These are phyloP conservation scores for Eristalis intricaria DNA, from an alignment of 2,888 invertebrate genomes.

Conservation along the genomic window DNA sequence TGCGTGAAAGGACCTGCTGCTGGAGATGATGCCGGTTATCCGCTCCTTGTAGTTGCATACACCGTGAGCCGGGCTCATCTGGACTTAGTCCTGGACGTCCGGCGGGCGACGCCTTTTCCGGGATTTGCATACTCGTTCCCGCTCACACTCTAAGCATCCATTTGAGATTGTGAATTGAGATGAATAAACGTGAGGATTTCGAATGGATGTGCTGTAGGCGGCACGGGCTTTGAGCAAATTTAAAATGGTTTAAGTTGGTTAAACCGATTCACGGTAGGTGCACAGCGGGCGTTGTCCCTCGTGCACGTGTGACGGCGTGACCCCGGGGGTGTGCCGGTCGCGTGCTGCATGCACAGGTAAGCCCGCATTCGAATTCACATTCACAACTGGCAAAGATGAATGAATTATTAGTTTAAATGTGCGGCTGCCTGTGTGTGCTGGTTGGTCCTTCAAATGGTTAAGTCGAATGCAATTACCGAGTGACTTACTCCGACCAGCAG, in stretches of 20 bases:
- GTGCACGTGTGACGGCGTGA: conserved; percentile 13
- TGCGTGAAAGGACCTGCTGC: neutral
- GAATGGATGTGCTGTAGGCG: conserved; percentile 17
- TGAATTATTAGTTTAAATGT: conserved; percentile 18
- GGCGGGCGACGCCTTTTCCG: neutral
- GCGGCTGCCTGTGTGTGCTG: neutral
- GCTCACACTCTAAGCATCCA: neutral
- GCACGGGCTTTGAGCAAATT: conserved; percentile 25
- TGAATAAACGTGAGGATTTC: conserved; percentile 10
- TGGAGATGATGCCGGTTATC: conserved; percentile 13
- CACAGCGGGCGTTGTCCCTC: neutral
- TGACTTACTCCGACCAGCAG: conserved; percentile 39
- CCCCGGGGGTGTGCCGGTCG: conserved; percentile 24
- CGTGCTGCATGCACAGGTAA: conserved; percentile 47
- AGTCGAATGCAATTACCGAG: conserved; percentile 27
- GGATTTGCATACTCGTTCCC: conserved; percentile 12
- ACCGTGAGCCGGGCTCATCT: conserved; percentile 37
- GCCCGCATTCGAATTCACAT: conserved; percentile 11
- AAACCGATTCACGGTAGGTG: conserved; percentile 37
- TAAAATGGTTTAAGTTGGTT: conserved; percentile 53
- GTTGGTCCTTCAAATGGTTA: conserved; percentile 38
- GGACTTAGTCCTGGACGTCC: conserved; percentile 32
- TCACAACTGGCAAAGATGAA: conserved; percentile 7
- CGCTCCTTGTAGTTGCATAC: conserved; percentile 27
- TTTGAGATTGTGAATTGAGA: conserved; percentile 46